phyloP scores from a whole-genome alignment of 2,113 vertebrate species.

The Onychorhynchus coronatus region DNA sequence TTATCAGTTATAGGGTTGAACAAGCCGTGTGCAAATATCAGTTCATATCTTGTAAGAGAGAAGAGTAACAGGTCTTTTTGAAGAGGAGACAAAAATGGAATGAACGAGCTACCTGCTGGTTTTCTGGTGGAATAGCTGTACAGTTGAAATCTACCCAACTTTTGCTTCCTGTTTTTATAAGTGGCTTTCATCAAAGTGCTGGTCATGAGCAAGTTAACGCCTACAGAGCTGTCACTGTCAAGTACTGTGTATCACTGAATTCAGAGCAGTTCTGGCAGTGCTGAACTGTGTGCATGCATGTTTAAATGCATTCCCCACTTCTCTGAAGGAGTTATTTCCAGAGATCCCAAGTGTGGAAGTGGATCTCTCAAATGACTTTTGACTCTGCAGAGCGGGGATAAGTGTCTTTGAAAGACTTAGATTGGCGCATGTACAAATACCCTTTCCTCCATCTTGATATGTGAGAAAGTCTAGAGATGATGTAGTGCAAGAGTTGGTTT shows the following conservation, averaged over 20 bases:
- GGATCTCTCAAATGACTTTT: background rate
- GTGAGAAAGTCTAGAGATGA: background rate
- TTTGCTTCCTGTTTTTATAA: background rate
- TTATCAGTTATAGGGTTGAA: background rate
- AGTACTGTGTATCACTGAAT: background rate
- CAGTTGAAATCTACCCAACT: background rate
- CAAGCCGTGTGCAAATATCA: background rate
- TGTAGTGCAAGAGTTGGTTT: background rate
- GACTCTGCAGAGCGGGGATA: background rate
- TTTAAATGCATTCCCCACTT: background rate
- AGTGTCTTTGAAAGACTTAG: background rate
- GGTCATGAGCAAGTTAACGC: background rate
- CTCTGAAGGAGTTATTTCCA: background rate
- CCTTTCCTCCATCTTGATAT: background rate
- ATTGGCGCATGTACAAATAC: background rate
- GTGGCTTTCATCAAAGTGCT: background rate
- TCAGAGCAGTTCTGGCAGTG: background rate
- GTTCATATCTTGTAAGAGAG: background rate
- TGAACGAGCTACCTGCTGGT: background rate
- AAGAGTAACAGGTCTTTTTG: background rate
- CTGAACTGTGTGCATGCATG: background rate
- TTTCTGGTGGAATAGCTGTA: background rate
- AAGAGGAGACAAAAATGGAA: background rate
- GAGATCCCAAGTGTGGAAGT: background rate
- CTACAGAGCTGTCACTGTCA: background rate